These are phyloP conservation scores for Aphidius ervi DNA, from an alignment of 1,140 invertebrate species.

Conservation along the genomic window DNA sequence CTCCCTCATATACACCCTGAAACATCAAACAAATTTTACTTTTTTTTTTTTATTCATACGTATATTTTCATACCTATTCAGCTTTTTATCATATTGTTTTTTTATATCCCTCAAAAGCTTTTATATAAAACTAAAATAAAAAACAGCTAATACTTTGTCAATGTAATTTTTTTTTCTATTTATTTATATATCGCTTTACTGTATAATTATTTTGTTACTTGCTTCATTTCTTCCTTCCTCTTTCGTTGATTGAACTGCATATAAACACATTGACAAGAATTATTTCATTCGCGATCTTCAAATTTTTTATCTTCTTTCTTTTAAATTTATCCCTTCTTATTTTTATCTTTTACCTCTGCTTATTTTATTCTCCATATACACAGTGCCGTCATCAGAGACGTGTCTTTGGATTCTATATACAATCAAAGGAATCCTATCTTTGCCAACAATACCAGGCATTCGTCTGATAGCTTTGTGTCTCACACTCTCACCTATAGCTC, in stretches of 20 bases:
- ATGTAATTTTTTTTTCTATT: neutral
- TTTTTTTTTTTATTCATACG: no score
- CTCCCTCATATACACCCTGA: no score
- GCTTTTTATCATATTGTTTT: no score
- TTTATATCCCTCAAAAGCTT: no score
- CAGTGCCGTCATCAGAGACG: slow-evolving; percentile 7
- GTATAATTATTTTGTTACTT: no score
- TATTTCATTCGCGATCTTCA: neutral
- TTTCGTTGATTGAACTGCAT: no score
- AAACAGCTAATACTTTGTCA: no score
- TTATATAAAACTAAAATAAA: no score
- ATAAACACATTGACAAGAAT: no score
- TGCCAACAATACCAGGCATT: slow-evolving; percentile 31
- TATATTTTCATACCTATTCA: no score
- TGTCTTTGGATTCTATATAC: slow-evolving; percentile 25
- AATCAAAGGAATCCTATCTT: slow-evolving; percentile 41
- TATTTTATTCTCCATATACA: slow-evolving; percentile 11
- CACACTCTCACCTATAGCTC: neutral
- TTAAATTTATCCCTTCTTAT: slow-evolving; percentile 18
- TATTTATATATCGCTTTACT: neutral
- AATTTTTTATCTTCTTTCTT: slow-evolving; percentile 16
- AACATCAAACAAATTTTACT: no score
- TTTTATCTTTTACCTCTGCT: slow-evolving; percentile 4
- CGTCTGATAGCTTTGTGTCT: slow-evolving; percentile 33
- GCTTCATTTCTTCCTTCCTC: slow-evolving; percentile 1